A percentile compares a stretch with the other conserved stretches of the same genome.
Evolutionary conservation across 1,140 invertebrate species (phyloP).

Genomic region (Globodera ellingtonae): DNA sequence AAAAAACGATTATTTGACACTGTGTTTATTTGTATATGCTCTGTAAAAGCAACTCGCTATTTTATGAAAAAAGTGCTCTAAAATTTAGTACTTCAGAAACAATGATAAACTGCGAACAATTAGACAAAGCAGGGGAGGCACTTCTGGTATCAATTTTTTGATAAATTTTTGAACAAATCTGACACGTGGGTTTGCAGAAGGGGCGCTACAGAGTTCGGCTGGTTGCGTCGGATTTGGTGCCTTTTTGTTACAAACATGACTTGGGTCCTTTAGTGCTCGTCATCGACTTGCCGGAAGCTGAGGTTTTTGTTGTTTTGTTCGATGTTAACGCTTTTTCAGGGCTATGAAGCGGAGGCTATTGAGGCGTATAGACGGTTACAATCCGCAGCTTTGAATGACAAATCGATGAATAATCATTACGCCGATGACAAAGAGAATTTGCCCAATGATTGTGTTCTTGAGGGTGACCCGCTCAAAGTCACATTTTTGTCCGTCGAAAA

Average conservation of each 20-base stretch:
- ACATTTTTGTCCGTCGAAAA: constrained; percentile 36
- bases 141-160: background rate
- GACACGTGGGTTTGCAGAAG: constrained; percentile 5
- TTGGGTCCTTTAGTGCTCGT: constrained; percentile 24
- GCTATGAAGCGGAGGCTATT: constrained; percentile 16
- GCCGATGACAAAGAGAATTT: constrained; percentile 32
- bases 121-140: background rate
- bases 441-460: constrained; percentile 18
- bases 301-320: background rate
- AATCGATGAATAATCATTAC: background rate
- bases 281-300: constrained; percentile 38
- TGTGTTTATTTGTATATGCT: too few relatives aligned
- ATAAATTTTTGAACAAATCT: background rate
- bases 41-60: too few relatives aligned
- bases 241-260: constrained; percentile 18
- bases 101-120: background rate
- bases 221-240: constrained; percentile 15
- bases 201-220: constrained; percentile 26
- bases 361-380: background rate
- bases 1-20: too few relatives aligned
- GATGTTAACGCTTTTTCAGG: constrained; percentile 17
- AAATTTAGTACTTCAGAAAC: background rate
- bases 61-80: too few relatives aligned
- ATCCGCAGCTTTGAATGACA: background rate
- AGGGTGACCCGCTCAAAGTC: constrained; percentile 32